Percentiles rank a stretch among this genome's conserved stretches.
Evolutionary conservation across 1,140 invertebrate species (phyloP).

Genomic region (Drosophila lacteicornis): DNA sequence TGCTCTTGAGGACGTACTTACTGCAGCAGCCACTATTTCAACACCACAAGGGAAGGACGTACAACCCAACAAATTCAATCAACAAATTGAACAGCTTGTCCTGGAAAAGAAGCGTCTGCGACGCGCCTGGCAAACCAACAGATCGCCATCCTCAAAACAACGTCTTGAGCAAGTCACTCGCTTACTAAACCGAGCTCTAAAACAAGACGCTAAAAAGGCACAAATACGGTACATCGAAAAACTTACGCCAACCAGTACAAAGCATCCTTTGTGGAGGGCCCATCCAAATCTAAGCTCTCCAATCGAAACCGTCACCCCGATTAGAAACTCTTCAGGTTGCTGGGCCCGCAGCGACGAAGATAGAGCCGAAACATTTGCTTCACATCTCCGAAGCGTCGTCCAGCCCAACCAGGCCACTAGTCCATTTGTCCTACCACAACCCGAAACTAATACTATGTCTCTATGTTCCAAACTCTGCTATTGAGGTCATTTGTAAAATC

Average conservation of each 20-base stretch:
- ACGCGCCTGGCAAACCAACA: too few relatives aligned
- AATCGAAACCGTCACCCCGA: not conserved
- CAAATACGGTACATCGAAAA: not conserved
- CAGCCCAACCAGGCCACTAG: too few relatives aligned
- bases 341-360: not conserved
- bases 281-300: not conserved
- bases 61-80: not conserved
- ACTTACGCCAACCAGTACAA: not conserved
- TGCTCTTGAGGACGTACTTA: too few relatives aligned
- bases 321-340: not conserved
- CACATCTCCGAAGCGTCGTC: too few relatives aligned
- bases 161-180: not conserved
- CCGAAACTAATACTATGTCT: too few relatives aligned
- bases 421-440: too few relatives aligned
- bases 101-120: not conserved
- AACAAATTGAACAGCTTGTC: not conserved
- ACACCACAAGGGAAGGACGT: too few relatives aligned
- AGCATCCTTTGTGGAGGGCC: not conserved
- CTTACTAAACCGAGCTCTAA: not conserved
- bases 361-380: not conserved
- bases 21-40: too few relatives aligned
- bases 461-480: too few relatives aligned
- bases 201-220: not conserved
- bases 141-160: too few relatives aligned
- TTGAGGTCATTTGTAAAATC: too few relatives aligned